Conservation (phyloP, 2,888 invertebrate genomes). For the Amphipoea oculea region DNA sequence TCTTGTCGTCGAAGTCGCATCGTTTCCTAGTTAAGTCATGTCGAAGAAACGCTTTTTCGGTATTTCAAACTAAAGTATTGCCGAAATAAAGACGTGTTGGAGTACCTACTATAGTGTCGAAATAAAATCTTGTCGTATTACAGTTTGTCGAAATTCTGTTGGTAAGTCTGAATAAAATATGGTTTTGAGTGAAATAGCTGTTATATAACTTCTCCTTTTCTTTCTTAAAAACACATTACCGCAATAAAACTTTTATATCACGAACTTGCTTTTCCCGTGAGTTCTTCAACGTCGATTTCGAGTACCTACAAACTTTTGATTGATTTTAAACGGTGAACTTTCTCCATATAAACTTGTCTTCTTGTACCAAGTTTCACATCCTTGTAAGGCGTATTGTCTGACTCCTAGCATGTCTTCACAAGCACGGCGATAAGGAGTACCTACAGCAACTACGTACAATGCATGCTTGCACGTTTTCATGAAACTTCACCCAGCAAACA, state of each 20-base stretch:
- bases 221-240: background rate
- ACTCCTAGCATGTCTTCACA: background rate
- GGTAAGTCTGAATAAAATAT: background rate
- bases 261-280: background rate
- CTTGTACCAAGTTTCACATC: background rate
- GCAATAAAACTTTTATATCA: background rate
- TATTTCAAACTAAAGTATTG: too few relatives aligned
- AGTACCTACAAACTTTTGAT: background rate
- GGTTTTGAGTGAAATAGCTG: background rate
- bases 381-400: background rate
- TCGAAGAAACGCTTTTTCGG: too few relatives aligned
- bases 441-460: background rate
- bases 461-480: conserved; percentile 7
- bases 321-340: background rate
- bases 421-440: background rate
- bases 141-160: too few relatives aligned
- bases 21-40: too few relatives aligned
- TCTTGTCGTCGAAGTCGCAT: too few relatives aligned
- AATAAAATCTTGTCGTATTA: too few relatives aligned
- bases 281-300: background rate
- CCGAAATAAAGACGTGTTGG: too few relatives aligned
- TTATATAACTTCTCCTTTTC: background rate
- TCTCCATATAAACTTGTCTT: background rate
- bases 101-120: too few relatives aligned
- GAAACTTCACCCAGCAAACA: background rate